These are phyloP conservation scores for Pseudopipra pipra DNA, from an alignment of 2,113 vertebrate species.

Conservation along the genomic window DNA sequence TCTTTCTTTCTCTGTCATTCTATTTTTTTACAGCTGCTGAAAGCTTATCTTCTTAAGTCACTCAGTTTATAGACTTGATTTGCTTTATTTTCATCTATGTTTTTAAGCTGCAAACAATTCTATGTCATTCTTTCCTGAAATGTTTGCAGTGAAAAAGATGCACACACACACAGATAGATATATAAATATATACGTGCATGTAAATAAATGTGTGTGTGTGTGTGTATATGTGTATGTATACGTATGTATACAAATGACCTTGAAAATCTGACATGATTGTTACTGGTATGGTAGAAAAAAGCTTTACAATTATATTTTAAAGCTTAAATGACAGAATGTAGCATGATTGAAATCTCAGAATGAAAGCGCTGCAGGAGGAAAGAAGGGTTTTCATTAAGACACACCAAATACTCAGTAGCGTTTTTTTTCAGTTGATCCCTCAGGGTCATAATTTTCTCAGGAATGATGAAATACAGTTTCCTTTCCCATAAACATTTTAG, in stretches of 20 bases:
- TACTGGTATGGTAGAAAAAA: not conserved
- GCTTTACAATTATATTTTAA: not conserved
- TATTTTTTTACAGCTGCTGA: slow-evolving; percentile 35
- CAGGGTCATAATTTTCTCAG: not conserved
- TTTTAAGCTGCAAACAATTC: slow-evolving; percentile 7
- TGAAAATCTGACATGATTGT: not conserved
- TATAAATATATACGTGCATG: accelerated
- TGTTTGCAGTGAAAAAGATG: not conserved
- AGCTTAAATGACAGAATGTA: not conserved
- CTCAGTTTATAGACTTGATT: not conserved
- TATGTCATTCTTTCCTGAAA: not conserved
- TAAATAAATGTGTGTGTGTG: not conserved
- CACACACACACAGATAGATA: not conserved
- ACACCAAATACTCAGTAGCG: not conserved
- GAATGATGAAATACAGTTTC: not conserved
- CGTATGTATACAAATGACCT: not conserved
- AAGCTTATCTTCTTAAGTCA: slow-evolving; percentile 16
- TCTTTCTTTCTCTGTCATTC: slow-evolving; percentile 49
- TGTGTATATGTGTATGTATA: not conserved
- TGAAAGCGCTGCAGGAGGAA: not conserved
- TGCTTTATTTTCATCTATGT: slow-evolving; percentile 13
- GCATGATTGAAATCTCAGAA: not conserved
- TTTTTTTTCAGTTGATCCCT: slow-evolving; percentile 3
- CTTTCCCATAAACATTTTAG: slow-evolving; percentile 3
- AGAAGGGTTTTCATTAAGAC: not conserved